Evolutionary conservation across 2,888 invertebrate genomes (phyloP), one percentile per base, ranked within the genome.

Genomic region (Phrixothrix hirtus): DNA sequence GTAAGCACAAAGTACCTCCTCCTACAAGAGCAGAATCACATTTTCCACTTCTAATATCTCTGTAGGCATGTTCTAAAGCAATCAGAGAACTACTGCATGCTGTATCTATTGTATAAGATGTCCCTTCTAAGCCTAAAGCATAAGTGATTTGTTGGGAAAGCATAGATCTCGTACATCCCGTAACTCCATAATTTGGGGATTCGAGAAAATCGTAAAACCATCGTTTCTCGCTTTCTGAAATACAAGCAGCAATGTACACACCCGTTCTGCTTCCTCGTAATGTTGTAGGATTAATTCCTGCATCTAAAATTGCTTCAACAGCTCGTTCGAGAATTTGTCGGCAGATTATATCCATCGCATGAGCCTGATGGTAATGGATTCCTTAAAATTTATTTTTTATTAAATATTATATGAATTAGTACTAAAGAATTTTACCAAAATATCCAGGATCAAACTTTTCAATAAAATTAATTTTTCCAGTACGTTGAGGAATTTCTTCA

Each of bases 71-170:
- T 65, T 95, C 92, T 47, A 96, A 61, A 0, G 95, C 95, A 63
- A 90, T 85, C 59, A 95, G 80, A 5, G 94, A 91, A 46, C 95
- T 95, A n/a, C 94, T 94, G 72, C 96, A 97, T 0, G 96, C 96
- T 0, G 95, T 93, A 75, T 97, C 96, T 6, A 93, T 80, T 0
- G 89, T 82, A 76, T 87, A 91, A 2, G 94, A 93, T 0, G 95
- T 95, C 0, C 95, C 95, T 63, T 87, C 88, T n/a, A 92, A 80
- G 15, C 94, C 94, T 54, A 96, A 81, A 77, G 87, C 87, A 74
- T 90, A 95, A 1, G 94, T 94, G 57, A 97, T 83, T 43, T 95
- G 83, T 75, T 95, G 93, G 9, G 95, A 89, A 69, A 95, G 82
- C 92, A 95, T 94, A 2, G 93, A 90, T 52, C 92, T 83, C 62